Evolutionary conservation across 2,888 invertebrate genomes (phyloP).

Genomic region (Schrankia costaestrigalis): DNA sequence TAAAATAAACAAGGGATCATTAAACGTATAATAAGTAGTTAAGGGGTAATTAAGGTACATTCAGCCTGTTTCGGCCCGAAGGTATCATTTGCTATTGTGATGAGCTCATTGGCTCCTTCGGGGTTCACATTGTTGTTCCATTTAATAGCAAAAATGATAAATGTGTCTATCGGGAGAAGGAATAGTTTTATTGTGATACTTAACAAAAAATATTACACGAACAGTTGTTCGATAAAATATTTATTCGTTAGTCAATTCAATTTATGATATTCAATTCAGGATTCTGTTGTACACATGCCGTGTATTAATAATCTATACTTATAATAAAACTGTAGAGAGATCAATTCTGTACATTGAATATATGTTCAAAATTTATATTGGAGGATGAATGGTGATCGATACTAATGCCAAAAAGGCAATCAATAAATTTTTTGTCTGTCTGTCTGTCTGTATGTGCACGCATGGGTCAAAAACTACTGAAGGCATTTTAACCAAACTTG

Average conservation of each 20-base stretch:
- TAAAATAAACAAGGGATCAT: conserved; percentile 55
- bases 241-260: conserved; percentile 21
- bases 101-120: conserved; percentile 71
- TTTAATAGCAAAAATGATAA: conserved; percentile 80
- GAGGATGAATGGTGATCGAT: too few relatives aligned
- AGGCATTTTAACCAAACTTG: too few relatives aligned
- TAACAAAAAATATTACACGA: conserved; percentile 32
- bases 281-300: conserved; percentile 16
- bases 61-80: conserved; percentile 63
- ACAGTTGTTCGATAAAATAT: conserved; percentile 21
- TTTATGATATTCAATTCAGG: conserved; percentile 11
- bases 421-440: too few relatives aligned
- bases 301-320: too few relatives aligned
- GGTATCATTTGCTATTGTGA: conserved; percentile 79
- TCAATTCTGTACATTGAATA: too few relatives aligned
- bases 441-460: too few relatives aligned
- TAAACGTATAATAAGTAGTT: conserved; percentile 63
- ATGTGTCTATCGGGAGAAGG: conserved; percentile 65
- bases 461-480: too few relatives aligned
- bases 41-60: conserved; percentile 75
- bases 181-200: conserved; percentile 33
- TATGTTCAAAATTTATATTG: too few relatives aligned
- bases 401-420: too few relatives aligned
- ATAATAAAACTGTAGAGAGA: too few relatives aligned
- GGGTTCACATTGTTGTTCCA: conserved; percentile 69